Conservation (phyloP, 2,113 vertebrate species). For the Pao palembangensis region DNA sequence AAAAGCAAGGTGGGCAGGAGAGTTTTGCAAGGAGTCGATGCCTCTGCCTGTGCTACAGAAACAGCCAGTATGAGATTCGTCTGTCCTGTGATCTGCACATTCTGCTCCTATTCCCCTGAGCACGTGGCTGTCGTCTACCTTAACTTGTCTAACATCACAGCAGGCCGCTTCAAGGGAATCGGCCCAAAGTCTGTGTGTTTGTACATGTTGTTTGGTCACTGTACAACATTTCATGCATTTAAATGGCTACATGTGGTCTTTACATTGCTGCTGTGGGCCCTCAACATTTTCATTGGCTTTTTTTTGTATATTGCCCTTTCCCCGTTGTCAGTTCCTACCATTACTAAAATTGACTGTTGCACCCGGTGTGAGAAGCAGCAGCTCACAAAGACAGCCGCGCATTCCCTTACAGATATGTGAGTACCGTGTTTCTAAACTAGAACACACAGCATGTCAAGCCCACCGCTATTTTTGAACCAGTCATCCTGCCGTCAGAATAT, state of each 20-base stretch:
- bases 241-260: slow-evolving; percentile 7
- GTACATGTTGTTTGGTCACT: slow-evolving; percentile 7
- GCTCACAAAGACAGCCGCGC: slow-evolving; percentile 46
- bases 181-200: slow-evolving; percentile 13
- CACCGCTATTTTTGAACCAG: slow-evolving; percentile 61
- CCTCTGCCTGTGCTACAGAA: slow-evolving; percentile 25
- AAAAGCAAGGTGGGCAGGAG: neutral
- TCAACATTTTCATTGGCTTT: slow-evolving; percentile 9
- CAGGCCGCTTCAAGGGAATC: slow-evolving; percentile 24
- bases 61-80: slow-evolving; percentile 20
- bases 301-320: neutral
- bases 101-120: slow-evolving; percentile 39
- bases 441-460: slow-evolving; percentile 24
- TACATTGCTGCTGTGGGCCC: neutral
- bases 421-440: slow-evolving; percentile 54
- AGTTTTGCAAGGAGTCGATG: slow-evolving; percentile 26
- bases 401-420: slow-evolving; percentile 54
- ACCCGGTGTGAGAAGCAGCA: slow-evolving; percentile 35
- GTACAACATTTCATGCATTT: slow-evolving; percentile 5
- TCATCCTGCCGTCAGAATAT: slow-evolving; percentile 55
- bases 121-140: slow-evolving; percentile 59
- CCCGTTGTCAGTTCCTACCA: slow-evolving; percentile 21
- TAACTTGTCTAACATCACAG: slow-evolving; percentile 37
- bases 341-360: slow-evolving; percentile 51
- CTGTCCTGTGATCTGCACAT: slow-evolving; percentile 46